Percentiles rank a stretch among this genome's conserved stretches.
Conservation (phyloP, 1,140 invertebrate genomes). For the Sinonovacula constricta region DNA sequence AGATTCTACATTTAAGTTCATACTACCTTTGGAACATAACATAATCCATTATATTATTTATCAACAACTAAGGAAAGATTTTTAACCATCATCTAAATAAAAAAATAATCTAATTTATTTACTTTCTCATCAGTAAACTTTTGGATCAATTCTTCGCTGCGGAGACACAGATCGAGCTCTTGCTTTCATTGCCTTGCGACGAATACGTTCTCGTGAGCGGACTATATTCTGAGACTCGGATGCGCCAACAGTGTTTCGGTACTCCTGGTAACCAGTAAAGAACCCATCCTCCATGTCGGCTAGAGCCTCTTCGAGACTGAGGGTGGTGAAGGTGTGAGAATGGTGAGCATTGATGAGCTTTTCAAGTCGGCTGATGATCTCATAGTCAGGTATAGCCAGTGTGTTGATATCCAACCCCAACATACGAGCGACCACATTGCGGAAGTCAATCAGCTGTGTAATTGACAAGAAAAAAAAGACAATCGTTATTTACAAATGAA, state of each 20-base stretch:
- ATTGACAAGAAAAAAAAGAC: conserved; percentile 34
- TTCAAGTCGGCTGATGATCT: conserved; percentile 77
- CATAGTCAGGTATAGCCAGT: conserved; percentile 78
- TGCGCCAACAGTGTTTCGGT: conserved; percentile 52
- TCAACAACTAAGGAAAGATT: no score
- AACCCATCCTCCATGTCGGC: conserved; percentile 74
- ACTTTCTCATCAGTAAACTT: conserved; percentile 67
- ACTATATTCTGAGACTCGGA: conserved; percentile 52
- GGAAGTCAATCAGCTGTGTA: conserved; percentile 77
- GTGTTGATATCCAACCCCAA: conserved; percentile 77
- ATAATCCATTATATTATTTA: no score
- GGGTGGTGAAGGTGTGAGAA: conserved; percentile 68
- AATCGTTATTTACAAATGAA: no score
- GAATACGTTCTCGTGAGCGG: conserved; percentile 61
- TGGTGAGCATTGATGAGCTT: conserved; percentile 77
- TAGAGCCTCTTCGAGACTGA: conserved; percentile 73
- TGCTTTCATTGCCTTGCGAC: conserved; percentile 60
- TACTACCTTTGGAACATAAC: no score
- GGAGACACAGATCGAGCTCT: conserved; percentile 72
- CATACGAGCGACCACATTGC: conserved; percentile 76
- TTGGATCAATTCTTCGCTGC: conserved; percentile 63
- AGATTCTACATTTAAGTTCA: no score
- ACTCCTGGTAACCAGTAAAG: conserved; percentile 63
- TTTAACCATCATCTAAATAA: no score
- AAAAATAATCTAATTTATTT: no score